Evolutionary conservation across 2,888 invertebrate species (phyloP).

Genomic region (Cheilosia variabilis): DNA sequence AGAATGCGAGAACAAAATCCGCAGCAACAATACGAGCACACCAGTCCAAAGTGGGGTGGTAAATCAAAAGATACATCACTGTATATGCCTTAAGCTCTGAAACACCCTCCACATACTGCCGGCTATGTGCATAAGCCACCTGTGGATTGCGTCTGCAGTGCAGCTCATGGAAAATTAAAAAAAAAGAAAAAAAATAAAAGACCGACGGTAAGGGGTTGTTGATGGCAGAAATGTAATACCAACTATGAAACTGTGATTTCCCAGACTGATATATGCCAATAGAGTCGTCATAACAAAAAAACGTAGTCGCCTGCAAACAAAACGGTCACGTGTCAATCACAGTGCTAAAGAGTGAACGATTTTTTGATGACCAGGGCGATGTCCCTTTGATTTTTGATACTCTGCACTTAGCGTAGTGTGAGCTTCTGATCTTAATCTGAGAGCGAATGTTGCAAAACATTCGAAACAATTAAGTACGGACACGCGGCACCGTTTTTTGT

Average conservation of each 20-base stretch:
- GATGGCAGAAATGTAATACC: slow-evolving; percentile 17
- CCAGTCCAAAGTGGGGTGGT: slow-evolving; percentile 19
- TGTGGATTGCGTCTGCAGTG: slow-evolving; percentile 65
- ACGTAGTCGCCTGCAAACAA: slow-evolving; percentile 24
- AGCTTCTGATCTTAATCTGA: slow-evolving; percentile 67
- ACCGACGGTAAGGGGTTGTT: slow-evolving; percentile 10
- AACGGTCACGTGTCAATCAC: slow-evolving; percentile 71
- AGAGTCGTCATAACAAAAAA: slow-evolving; percentile 40
- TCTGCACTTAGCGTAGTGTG: slow-evolving; percentile 5
- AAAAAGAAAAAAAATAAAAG: not conserved
- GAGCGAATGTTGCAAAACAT: slow-evolving; percentile 82
- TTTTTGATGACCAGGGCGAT: slow-evolving; percentile 5
- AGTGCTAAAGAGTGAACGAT: not conserved
- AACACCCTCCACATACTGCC: slow-evolving; percentile 6
- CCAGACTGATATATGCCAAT: slow-evolving; percentile 61
- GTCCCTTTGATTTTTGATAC: not conserved
- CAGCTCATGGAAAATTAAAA: slow-evolving; percentile 51
- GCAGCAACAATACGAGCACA: slow-evolving; percentile 4
- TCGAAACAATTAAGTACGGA: slow-evolving; percentile 82
- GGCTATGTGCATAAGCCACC: slow-evolving; percentile 43
- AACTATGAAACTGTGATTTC: slow-evolving; percentile 54
- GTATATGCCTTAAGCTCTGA: slow-evolving; percentile 14
- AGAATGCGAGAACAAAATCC: slow-evolving; percentile 18
- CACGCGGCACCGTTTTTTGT: slow-evolving; percentile 79
- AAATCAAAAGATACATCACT: slow-evolving; percentile 33